phyloP scores from a whole-genome alignment of 2,113 vertebrate genomes.

The Protomyctophum bolini region DNA sequence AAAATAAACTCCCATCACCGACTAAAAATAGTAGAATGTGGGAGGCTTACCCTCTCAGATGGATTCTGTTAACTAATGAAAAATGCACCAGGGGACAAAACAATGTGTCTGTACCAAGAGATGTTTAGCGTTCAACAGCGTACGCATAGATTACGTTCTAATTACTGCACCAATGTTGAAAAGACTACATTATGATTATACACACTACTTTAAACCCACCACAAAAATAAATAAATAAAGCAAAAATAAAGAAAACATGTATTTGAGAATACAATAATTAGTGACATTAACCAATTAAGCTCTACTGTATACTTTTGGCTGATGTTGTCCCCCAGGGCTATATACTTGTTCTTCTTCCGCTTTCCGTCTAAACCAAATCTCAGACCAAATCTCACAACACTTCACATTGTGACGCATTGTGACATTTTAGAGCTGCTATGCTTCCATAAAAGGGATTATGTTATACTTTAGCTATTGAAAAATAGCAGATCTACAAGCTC shows the following conservation, averaged over 20 bases:
- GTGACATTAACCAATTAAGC: no score
- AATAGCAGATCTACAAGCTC: no score
- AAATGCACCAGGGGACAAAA: conserved; percentile 24
- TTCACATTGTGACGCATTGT: no score
- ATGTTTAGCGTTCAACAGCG: conserved; percentile 29
- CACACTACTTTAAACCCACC: neutral
- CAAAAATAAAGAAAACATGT: neutral
- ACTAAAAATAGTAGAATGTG: conserved; percentile 40
- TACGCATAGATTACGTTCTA: conserved; percentile 42
- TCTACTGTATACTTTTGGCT: no score
- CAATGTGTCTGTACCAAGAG: conserved; percentile 12
- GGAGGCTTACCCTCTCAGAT: conserved; percentile 40
- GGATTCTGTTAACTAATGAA: conserved; percentile 60
- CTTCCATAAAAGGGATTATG: no score
- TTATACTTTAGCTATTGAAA: no score
- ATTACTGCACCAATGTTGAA: conserved; percentile 29
- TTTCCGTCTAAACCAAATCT: no score
- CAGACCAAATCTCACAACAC: no score
- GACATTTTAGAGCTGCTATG: no score
- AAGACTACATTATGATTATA: neutral
- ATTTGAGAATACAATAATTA: no score
- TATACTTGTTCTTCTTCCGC: no score
- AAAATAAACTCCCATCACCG: conserved; percentile 44
- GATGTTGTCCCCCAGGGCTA: no score
- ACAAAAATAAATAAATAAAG: neutral